Conservation (phyloP, 2,888 invertebrate species). For the Aromia moschata region DNA sequence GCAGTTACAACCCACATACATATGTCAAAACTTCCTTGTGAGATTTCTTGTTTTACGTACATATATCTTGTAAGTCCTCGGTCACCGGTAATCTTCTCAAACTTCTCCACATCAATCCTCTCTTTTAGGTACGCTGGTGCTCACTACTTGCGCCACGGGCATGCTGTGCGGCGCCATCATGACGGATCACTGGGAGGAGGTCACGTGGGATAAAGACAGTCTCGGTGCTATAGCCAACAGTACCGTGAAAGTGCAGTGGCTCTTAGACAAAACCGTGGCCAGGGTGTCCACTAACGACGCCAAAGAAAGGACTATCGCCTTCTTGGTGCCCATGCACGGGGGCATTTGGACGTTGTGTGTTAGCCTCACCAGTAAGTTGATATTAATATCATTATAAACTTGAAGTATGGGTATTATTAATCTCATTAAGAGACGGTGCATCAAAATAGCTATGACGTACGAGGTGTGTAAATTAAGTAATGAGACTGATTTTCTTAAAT, state of each 20-base stretch:
- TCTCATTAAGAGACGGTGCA: too few relatives aligned
- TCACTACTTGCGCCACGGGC: conserved; percentile 80
- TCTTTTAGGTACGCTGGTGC: conserved; percentile 65
- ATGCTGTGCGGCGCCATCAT: conserved; percentile 87
- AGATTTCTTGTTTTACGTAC: too few relatives aligned
- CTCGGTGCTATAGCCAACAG: conserved; percentile 69
- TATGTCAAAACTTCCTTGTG: too few relatives aligned
- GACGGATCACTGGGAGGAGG: conserved; percentile 92
- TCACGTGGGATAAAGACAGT: conserved; percentile 77
- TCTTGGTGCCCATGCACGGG: conserved; percentile 88
- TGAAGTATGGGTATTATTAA: too few relatives aligned
- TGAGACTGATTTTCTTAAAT: too few relatives aligned
- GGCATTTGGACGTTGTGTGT: conserved; percentile 91
- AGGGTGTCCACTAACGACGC: conserved; percentile 63
- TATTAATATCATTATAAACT: too few relatives aligned
- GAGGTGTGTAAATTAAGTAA: too few relatives aligned
- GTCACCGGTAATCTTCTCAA: too few relatives aligned
- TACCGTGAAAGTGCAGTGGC: conserved; percentile 71
- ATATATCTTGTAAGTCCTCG: too few relatives aligned
- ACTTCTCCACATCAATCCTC: too few relatives aligned
- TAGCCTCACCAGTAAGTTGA: conserved; percentile 78
- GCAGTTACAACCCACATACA: too few relatives aligned
- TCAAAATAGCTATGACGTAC: too few relatives aligned
- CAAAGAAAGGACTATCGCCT: conserved; percentile 63
- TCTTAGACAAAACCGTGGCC: conserved; percentile 79